Evolutionary conservation across 2,113 vertebrate species (phyloP), one percentile per base, ranked within the genome.

Genomic region (Dicaeum eximium): DNA sequence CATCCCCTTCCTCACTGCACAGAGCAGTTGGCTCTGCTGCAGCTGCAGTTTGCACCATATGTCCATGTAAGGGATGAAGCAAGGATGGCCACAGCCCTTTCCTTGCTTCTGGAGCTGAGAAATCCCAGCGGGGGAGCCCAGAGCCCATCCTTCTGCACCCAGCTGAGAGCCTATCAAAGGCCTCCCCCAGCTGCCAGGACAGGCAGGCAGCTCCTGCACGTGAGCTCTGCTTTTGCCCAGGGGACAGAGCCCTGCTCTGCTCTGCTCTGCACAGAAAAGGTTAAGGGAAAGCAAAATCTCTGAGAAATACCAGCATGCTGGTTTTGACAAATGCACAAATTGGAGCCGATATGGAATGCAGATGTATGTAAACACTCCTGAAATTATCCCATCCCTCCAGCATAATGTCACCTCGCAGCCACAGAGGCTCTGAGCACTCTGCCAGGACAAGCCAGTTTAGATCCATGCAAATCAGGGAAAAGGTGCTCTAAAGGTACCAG

Each of bases 261-360:
- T 74, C 72, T 81, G 66, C 65, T 80, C 58, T 62, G 65, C 6
- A 3, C 44, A 69, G 91, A 67, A 92, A n/a, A 91, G 84, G 94
- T 96, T 96, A 97, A 96, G 51, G 47, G 51, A 96, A 93, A 94
- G 74, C 71, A 3, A 81, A 77, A 86, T 80, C 87, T 82, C 73
- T 94, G 96, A 95, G 92, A 90, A 95, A 94, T 44, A 84, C 37
- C 86, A 94, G 79, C 74, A 47, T 88, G 93, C 86, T 95, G 92
- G 53, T 92, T 96, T 83, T 93, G 89, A 96, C 95, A 97, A 97
- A 95, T 75, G 95, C 90, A 74, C 94, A 96, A 95, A 97, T 95
- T 96, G 82, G 87, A 95, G 92, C 57, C 0, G 7, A 86, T 93
- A 85, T 78, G 80, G 89, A 91, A 97, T 97, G 95, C 92, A 97